These are phyloP conservation scores for Drosophila antonietae DNA, from an alignment of 2,888 invertebrate genomes.

Conservation along the genomic window DNA sequence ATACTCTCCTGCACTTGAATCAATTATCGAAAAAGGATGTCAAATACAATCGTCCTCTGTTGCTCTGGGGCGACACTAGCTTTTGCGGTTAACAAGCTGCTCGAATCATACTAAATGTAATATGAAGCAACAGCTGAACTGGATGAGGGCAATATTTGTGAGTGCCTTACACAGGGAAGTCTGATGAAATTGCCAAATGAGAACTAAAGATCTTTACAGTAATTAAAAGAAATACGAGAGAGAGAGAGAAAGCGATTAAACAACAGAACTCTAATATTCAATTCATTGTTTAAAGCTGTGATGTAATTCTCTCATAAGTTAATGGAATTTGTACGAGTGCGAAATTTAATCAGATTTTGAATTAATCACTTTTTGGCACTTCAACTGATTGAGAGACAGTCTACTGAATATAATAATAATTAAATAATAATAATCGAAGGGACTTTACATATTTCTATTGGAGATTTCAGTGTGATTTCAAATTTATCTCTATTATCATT, in stretches of 20 bases:
- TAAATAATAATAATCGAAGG: background rate
- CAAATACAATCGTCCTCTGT: background rate
- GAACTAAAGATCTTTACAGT: background rate
- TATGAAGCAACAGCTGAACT: background rate
- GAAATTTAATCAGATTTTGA: background rate
- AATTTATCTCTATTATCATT: no score
- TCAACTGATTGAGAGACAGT: background rate
- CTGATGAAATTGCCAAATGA: background rate
- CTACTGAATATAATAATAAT: background rate
- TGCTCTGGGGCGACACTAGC: background rate
- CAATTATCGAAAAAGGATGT: conserved; percentile 38
- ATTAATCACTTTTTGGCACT: background rate
- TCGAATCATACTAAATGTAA: background rate
- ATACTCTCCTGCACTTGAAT: conserved; percentile 12
- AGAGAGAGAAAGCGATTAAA: background rate
- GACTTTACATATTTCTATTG: no score
- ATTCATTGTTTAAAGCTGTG: background rate
- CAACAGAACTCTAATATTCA: background rate
- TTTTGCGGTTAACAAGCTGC: background rate
- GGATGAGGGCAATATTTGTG: background rate
- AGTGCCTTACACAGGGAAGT: background rate
- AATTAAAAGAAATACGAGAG: background rate
- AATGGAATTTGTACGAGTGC: background rate
- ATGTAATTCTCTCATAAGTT: background rate
- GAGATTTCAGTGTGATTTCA: no score